Evolutionary conservation across 2,888 invertebrate species (phyloP), one percentile per base, ranked within the genome.

Genomic region (Drosophila fungiperda): DNA sequence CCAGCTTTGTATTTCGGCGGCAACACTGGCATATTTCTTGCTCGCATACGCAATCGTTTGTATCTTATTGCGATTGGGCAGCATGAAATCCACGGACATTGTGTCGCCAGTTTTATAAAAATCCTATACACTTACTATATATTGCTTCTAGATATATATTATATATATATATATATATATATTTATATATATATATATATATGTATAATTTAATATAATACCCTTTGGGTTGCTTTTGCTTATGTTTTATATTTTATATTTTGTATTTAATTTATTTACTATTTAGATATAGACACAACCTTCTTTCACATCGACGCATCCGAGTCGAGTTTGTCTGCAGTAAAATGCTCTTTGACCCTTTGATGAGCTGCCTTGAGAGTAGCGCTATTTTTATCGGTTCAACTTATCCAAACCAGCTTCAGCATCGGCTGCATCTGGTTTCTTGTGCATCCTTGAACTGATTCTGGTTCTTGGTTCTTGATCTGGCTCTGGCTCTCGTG

Each of bases 11-110:
- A 82, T 58, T 45, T 88, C 88, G 42, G 49, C 72, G 71, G 70
- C 78, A 60, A 68, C 54, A 23, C 45, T 45, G 53, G 80, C 80
- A 87, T 83, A 83, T 54, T 90, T 89, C 71, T 83, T 90, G 80
- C 86, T 87, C 59, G 87, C 87, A 65, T 90, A 87, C 71, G 87
- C 79, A 88, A 87, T 87, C 76, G 87, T 87, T 72, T 88, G 90
- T 73, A 87, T 90, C 83, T 90, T 87, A 73, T 87, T 87, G 70
- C 87, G 90, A 85, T 82, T 84, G 78, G 86, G 84, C 80, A 88
- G 80, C 67, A 91, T 87, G 69, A 89, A 91, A 68, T 91, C 91
- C 84, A 91, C 86, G 70, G 91, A 92, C 91, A 91, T 91, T 85
- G 80, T 91, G 81, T 78, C 89, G 45, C 45, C 45, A 45, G 45